Percentiles rank a stretch among this genome's conserved stretches.
Evolutionary conservation across 1,140 invertebrate species (phyloP).

Genomic region (Brachionus sp.): DNA sequence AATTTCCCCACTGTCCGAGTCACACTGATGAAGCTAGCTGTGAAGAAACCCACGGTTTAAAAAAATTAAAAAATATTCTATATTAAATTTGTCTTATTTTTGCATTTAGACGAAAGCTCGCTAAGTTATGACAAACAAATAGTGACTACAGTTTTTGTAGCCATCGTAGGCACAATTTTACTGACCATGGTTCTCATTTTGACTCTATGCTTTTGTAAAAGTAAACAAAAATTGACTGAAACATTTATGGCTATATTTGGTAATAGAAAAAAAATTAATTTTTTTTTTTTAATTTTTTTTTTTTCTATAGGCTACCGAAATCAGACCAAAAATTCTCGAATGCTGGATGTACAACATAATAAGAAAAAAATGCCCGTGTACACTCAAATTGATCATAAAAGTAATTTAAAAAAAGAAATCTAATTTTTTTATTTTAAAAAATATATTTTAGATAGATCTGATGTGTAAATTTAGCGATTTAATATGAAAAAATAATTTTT

Average conservation of each 20-base stretch:
- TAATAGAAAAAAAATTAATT: neutral
- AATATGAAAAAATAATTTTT: neutral
- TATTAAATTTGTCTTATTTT: neutral
- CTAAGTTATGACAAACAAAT: slow-evolving; percentile 13
- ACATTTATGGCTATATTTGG: slow-evolving; percentile 28
- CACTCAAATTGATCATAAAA: neutral
- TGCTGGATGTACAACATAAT: neutral
- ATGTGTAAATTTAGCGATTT: neutral
- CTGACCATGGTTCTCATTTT: neutral
- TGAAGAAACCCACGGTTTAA: neutral
- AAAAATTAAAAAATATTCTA: neutral
- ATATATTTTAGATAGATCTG: neutral
- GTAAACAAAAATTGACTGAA: neutral
- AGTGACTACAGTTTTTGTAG: neutral
- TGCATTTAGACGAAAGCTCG: neutral
- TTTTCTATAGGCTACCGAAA: neutral
- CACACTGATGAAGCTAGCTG: neutral
- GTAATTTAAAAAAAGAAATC: no score
- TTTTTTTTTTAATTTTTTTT: neutral
- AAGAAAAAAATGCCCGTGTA: neutral
- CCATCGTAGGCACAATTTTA: neutral
- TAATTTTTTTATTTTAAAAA: no score
- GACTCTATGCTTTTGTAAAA: neutral
- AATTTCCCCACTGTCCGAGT: slow-evolving; percentile 26
- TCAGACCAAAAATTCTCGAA: neutral